Base-by-base conservation (phyloP, 2,797 vertebrate species). In the Hafferia zeledoni region DNA sequence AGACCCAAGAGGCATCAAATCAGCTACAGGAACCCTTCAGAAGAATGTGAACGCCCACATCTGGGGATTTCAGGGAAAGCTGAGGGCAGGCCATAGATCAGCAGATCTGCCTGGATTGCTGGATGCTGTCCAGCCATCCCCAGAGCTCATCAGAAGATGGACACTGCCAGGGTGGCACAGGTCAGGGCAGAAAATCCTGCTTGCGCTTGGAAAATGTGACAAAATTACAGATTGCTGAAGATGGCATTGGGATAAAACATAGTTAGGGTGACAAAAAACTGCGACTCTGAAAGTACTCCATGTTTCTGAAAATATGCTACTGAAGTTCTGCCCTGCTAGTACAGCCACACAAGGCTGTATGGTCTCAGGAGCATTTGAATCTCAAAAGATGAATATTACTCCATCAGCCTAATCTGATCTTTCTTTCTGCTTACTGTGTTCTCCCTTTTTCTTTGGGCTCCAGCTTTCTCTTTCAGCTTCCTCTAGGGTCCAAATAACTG, bases 101-200 rank as follows among this genome's bases (percentile, higher is more conserved):
- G 90, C 77, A 44, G 23, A 70, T 87, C 67, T 87, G 90, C 50
- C 59, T 69, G 46, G 39, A 15, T 41, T 3, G 1, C 69, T 88
- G 83, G 53, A 90, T 56, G 23, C 19, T 69, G 59, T 72, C 55
- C 53, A 78, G 53, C 27, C 5, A 9, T 64, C 61, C 83, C 53
- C 61, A 52, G 49, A 71, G 41, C 0, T 2, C 31, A 28, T 50
- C 33, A 81, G 74, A 90, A 71, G 83, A 86, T 1, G 10, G 61
- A 83, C 43, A 28, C 46, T 81, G 57, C 63, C 65, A 68, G 44
- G 17, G 61, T 65, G 75, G 67, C 59, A 63, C 0, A 3, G 89
- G 87, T 93, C 89, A 92, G 86, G 75, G 59, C 70, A 79, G 67
- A 95, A 71, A 82, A 84, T 47, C n/a, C 78, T 90, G 89, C 86